These are phyloP conservation scores for Ornithorhynchus anatinus DNA, from an alignment of 2,113 vertebrate species.

Conservation along the genomic window DNA sequence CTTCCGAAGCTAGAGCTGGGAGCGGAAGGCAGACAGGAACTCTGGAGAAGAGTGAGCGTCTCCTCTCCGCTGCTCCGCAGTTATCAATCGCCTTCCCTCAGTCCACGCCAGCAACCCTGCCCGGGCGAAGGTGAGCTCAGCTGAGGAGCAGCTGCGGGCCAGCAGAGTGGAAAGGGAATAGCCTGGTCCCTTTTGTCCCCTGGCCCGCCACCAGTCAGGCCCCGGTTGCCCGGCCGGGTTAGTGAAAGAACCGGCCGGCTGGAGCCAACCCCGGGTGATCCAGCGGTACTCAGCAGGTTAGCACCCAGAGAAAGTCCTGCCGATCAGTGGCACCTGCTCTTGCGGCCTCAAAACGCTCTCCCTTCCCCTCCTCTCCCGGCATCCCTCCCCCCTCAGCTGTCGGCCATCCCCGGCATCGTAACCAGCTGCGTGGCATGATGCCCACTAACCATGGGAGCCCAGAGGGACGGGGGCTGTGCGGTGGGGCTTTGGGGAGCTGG, in stretches of 20 bases:
- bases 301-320: background rate
- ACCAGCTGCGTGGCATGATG: slow-evolving; percentile 8
- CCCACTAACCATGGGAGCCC: slow-evolving; percentile 47
- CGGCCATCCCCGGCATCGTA: slow-evolving; percentile 56
- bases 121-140: too few relatives aligned
- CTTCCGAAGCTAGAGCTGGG: background rate
- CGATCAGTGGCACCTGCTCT: slow-evolving; percentile 67
- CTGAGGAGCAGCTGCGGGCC: too few relatives aligned
- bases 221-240: too few relatives aligned
- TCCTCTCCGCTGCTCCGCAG: background rate
- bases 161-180: too few relatives aligned
- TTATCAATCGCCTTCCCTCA: too few relatives aligned
- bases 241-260: too few relatives aligned
- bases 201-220: too few relatives aligned
- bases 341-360: slow-evolving; percentile 30
- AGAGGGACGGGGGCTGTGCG: slow-evolving; percentile 33
- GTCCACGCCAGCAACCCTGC: too few relatives aligned
- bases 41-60: background rate
- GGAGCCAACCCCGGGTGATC: too few relatives aligned
- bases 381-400: background rate
- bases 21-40: background rate
- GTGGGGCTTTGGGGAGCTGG: background rate
- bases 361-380: slow-evolving; percentile 2
- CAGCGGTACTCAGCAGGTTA: too few relatives aligned
- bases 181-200: too few relatives aligned